Evolutionary conservation across 1,140 invertebrate species (phyloP).

Genomic region (Agrilus planipennis): DNA sequence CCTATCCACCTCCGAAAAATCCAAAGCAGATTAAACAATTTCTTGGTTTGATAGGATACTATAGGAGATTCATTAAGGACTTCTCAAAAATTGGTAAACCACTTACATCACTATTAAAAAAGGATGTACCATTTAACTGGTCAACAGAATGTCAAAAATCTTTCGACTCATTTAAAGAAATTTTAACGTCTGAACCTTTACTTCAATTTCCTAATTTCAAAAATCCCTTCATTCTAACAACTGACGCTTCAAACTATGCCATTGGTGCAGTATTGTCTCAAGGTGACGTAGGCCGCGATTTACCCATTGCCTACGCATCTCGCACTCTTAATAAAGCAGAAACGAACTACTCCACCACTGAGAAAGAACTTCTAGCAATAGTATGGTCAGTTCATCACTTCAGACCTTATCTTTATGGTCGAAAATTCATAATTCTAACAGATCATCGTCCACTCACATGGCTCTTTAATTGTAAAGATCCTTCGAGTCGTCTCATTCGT

Average conservation of each 20-base stretch:
- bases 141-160: not conserved
- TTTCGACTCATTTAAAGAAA: conserved; percentile 4
- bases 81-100: conserved; percentile 1
- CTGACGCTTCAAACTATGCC: not conserved
- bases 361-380: too few relatives aligned
- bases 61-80: not conserved
- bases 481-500: too few relatives aligned
- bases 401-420: too few relatives aligned
- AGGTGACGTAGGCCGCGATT: not conserved
- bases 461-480: too few relatives aligned
- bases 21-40: not conserved
- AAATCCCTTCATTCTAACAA: conserved; percentile 1
- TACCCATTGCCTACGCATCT: not conserved
- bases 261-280: not conserved
- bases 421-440: too few relatives aligned
- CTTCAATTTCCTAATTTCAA: conserved; percentile 4
- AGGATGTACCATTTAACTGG: conserved; percentile 1
- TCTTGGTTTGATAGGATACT: not conserved
- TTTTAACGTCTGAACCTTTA: conserved; percentile 5
- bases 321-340: too few relatives aligned
- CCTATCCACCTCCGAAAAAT: conserved; percentile 1
- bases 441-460: too few relatives aligned
- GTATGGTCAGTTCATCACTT: too few relatives aligned
- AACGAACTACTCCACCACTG: too few relatives aligned
- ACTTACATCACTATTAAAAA: not conserved